Conservation (phyloP, 2,113 vertebrate species). For the Sorex araneus region DNA sequence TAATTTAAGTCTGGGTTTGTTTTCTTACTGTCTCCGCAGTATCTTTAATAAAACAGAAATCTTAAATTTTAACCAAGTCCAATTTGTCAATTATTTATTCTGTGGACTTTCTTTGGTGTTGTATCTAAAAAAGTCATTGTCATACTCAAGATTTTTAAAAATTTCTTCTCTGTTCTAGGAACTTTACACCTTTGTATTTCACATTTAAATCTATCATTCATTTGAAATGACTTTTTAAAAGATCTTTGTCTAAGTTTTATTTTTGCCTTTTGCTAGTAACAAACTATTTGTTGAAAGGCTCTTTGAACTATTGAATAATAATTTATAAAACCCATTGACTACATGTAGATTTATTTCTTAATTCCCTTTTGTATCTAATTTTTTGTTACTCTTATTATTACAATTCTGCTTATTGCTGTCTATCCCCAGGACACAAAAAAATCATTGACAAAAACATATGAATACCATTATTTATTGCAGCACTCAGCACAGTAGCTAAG, state of each 20-base stretch:
- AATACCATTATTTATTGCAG: no score
- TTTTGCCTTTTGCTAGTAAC: not conserved
- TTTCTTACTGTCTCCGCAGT: not conserved
- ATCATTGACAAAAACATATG: no score
- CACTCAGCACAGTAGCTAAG: no score
- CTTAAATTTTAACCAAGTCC: not conserved
- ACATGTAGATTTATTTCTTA: not conserved
- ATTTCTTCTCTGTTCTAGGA: not conserved
- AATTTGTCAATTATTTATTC: not conserved
- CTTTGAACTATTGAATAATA: not conserved
- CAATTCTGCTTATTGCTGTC: no score
- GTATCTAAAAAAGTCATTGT: no score
- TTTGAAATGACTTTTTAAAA: not conserved
- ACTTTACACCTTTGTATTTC: not conserved
- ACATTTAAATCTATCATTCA: not conserved
- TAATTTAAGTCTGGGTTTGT: not conserved
- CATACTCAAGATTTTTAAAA: not conserved
- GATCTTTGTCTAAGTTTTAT: not conserved
- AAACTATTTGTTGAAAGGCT: not conserved
- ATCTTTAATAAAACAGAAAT: not conserved
- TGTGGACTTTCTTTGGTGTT: no score
- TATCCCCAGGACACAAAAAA: no score
- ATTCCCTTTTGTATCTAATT: not conserved
- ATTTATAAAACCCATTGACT: no score
- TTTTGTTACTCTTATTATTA: no score